These are phyloP conservation scores for Rhagoletis pomonella DNA, from an alignment of 1,140 invertebrate species.

Conservation along the genomic window DNA sequence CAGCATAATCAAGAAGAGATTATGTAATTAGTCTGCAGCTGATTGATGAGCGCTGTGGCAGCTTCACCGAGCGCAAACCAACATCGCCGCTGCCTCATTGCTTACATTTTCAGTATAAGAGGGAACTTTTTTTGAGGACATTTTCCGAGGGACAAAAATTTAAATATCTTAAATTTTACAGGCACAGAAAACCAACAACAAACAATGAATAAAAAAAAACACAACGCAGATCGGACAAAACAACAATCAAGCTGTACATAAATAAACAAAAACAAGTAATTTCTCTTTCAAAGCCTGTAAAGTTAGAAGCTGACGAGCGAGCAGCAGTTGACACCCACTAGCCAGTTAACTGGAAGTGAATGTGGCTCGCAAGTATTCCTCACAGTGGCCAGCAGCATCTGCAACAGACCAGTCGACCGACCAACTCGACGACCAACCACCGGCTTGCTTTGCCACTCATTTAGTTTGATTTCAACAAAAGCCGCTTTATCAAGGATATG, in stretches of 20 bases:
- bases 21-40: constrained; percentile 74
- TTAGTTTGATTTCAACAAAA: constrained; percentile 34
- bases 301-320: background rate
- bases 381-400: background rate
- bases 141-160: constrained; percentile 19
- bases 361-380: background rate
- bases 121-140: background rate
- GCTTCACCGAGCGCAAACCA: constrained; percentile 60
- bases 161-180: constrained; percentile 52
- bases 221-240: constrained; percentile 6
- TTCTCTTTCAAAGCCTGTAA: background rate
- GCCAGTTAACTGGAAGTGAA: background rate
- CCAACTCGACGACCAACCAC: background rate
- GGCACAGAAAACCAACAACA: background rate
- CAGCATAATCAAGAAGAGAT: constrained; percentile 73
- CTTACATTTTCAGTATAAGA: background rate
- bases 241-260: constrained; percentile 43
- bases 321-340: constrained; percentile 24
- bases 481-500: constrained; percentile 63
- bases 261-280: constrained; percentile 41
- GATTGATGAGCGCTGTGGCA: constrained; percentile 69
- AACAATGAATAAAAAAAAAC: background rate
- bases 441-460: background rate
- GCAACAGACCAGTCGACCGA: background rate
- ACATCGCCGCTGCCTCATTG: background rate